Conservation (phyloP, 2,888 invertebrate genomes). For the Poecilus cupreus region DNA sequence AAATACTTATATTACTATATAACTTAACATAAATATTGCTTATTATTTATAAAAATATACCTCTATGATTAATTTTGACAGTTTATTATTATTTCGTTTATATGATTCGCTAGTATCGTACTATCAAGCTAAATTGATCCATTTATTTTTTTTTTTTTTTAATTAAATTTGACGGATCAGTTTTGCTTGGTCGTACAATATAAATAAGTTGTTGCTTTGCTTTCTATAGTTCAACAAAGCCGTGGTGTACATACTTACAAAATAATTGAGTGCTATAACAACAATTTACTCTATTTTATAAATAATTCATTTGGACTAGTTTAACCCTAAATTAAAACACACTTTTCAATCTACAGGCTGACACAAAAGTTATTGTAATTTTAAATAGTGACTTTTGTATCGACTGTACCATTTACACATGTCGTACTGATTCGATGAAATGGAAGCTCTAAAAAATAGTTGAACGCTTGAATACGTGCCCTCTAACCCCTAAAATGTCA, state of each 20-base stretch:
- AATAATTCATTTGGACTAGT: neutral
- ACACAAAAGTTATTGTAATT: neutral
- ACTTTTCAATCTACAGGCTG: neutral
- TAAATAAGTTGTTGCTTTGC: conserved; percentile 14
- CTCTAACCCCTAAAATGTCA: neutral
- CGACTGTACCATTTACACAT: neutral
- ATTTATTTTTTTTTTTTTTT: too few relatives aligned
- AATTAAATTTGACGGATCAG: neutral
- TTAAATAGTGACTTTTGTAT: neutral
- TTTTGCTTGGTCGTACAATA: neutral
- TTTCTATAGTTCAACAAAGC: conserved; percentile 27
- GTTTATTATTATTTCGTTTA: neutral
- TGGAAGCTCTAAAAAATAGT: conserved; percentile 41
- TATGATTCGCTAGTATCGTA: neutral
- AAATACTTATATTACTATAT: conserved; percentile 19
- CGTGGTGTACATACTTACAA: conserved; percentile 20
- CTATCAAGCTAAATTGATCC: conserved; percentile 3
- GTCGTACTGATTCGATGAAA: conserved; percentile 3
- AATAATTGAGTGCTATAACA: conserved; percentile 42
- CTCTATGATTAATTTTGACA: conserved; percentile 20
- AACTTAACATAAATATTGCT: conserved; percentile 36
- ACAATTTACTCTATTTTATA: conserved; percentile 11
- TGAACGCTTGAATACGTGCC: neutral
- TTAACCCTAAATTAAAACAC: neutral
- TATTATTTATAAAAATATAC: conserved; percentile 40